Percentiles rank a stretch among this genome's conserved stretches.
These are phyloP conservation scores for Apamea anceps DNA, from an alignment of 2,888 invertebrate genomes.

Conservation along the genomic window DNA sequence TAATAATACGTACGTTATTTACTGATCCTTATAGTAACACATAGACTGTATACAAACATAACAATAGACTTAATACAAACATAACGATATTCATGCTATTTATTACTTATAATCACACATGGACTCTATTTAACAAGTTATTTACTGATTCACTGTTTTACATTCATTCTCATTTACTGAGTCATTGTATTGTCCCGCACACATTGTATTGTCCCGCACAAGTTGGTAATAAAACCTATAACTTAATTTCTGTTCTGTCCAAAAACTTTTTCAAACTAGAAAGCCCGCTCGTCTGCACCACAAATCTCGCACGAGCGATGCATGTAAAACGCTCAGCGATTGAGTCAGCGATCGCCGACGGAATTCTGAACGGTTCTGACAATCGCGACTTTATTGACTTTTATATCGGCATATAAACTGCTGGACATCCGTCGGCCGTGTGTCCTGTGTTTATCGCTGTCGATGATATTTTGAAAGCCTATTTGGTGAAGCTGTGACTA, in stretches of 20 bases:
- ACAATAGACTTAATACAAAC: too few species aligned
- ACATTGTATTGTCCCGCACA: too few species aligned
- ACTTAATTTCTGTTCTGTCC: background rate
- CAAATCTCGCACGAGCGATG: conserved; percentile 67
- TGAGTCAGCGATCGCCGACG: conserved; percentile 68
- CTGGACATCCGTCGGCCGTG: conserved; percentile 56
- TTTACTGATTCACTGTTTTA: too few species aligned
- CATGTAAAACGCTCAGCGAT: conserved; percentile 73
- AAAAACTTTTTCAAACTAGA: background rate
- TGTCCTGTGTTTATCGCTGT: conserved; percentile 60
- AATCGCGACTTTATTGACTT: conserved; percentile 71
- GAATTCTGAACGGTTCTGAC: conserved; percentile 75
- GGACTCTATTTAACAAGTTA: too few species aligned
- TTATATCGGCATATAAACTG: conserved; percentile 65
- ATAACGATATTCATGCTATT: too few species aligned
- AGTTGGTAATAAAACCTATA: too few species aligned
- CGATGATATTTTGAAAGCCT: conserved; percentile 50
- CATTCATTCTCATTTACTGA: too few species aligned
- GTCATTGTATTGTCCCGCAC: too few species aligned
- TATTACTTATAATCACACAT: too few species aligned
- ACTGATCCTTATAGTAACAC: too few species aligned
- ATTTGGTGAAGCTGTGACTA: conserved; percentile 29
- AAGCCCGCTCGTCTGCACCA: conserved; percentile 60
- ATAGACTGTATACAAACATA: too few species aligned
- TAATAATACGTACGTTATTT: too few species aligned